phyloP scores from a whole-genome alignment of 2,113 vertebrate genomes.

The Actenoides lindsayi region DNA sequence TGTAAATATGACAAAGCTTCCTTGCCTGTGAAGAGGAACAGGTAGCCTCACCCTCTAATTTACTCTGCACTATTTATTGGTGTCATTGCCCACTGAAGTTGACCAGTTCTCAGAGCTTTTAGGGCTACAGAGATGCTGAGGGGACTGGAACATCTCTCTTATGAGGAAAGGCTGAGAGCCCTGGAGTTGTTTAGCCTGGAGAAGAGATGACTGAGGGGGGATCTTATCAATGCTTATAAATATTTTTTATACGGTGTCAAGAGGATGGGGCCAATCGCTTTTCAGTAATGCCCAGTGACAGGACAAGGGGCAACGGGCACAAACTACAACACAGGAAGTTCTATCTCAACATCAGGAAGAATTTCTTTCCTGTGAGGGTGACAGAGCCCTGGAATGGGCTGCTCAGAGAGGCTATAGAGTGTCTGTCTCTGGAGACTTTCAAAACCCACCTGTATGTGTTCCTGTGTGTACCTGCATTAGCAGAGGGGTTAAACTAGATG shows the following conservation, averaged over 20 bases:
- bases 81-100: not conserved
- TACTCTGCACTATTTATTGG: not conserved
- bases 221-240: not conserved
- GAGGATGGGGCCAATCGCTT: not conserved
- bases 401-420: not conserved
- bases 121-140: not conserved
- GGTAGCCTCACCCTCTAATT: not conserved
- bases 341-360: not conserved
- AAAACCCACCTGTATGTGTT: not conserved
- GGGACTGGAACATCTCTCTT: not conserved
- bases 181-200: not conserved
- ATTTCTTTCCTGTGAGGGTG: not conserved
- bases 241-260: too few species aligned
- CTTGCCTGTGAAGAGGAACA: not conserved
- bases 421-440: not conserved
- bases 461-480: not conserved
- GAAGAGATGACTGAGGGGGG: not conserved
- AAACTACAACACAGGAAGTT: not conserved
- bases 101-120: not conserved
- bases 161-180: not conserved
- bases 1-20: not conserved
- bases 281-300: not conserved
- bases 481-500: not conserved
- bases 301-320: not conserved
- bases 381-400: not conserved